phyloP scores from a whole-genome alignment of 2,113 vertebrate species.

The Thamnaconus septentrionalis region DNA sequence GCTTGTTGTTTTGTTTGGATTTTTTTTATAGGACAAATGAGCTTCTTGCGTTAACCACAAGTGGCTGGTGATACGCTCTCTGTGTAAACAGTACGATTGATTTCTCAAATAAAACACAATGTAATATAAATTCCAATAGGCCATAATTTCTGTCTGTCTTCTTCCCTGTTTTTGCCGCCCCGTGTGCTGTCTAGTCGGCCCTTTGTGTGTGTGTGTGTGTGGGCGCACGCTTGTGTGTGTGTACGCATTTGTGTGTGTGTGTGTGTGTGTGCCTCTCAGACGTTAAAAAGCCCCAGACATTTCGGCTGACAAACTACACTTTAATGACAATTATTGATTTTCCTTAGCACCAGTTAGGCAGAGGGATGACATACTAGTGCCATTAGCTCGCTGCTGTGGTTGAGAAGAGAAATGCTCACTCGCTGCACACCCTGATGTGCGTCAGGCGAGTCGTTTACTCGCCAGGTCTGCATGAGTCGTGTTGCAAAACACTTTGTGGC shows the following conservation, averaged over 20 bases:
- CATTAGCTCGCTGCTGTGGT: slow-evolving; percentile 33
- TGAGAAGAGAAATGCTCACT: slow-evolving; percentile 43
- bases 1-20: slow-evolving; percentile 49
- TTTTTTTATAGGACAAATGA: slow-evolving; percentile 67
- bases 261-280: background rate
- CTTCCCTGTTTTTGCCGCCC: no score
- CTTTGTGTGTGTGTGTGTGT: no score
- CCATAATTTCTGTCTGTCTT: no score
- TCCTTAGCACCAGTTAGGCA: slow-evolving; percentile 32
- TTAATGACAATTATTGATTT: slow-evolving; percentile 54
- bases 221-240: no score
- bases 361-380: slow-evolving; percentile 53
- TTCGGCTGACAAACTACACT: slow-evolving; percentile 45
- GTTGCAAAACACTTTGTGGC: slow-evolving; percentile 1
- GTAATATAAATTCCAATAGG: no score
- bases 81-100: background rate
- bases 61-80: slow-evolving; percentile 47
- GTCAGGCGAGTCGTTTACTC: background rate
- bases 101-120: slow-evolving; percentile 21
- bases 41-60: slow-evolving; percentile 64
- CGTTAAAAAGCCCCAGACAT: slow-evolving; percentile 30
- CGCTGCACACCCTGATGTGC: slow-evolving; percentile 33
- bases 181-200: no score
- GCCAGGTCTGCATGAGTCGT: slow-evolving; percentile 1
- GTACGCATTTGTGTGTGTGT: no score